Conservation (phyloP, 2,797 vertebrate genomes). For the Rhynchotus rufescens region DNA sequence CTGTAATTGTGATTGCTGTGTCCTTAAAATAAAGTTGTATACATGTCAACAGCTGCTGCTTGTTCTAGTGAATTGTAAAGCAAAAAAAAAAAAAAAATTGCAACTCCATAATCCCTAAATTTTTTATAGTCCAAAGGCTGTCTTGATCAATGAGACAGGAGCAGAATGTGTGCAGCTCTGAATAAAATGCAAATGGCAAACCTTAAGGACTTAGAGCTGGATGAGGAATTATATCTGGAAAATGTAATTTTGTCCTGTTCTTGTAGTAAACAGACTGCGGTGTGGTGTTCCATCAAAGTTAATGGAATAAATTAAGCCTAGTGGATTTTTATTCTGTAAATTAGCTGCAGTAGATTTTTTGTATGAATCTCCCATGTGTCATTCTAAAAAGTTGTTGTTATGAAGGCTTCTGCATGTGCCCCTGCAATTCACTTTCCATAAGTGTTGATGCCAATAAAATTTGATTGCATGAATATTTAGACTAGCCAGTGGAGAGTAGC, state of each 20-base stretch:
- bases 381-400: conserved; percentile 33
- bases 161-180: conserved; percentile 22
- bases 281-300: not conserved
- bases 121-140: conserved; percentile 46
- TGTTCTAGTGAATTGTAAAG: conserved; percentile 60
- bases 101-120: conserved; percentile 12
- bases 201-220: not conserved
- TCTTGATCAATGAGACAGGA: conserved; percentile 39
- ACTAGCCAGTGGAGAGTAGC: conserved; percentile 43
- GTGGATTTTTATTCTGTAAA: not conserved
- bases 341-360: conserved; percentile 6
- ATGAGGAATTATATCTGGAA: conserved; percentile 37
- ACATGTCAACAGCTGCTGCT: conserved; percentile 69
- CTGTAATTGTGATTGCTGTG: conserved; percentile 75
- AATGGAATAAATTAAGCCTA: not conserved
- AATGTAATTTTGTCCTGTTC: conserved; percentile 13
- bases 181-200: conserved; percentile 17
- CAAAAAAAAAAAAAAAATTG: not conserved
- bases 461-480: conserved; percentile 18
- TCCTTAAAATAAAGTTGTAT: conserved; percentile 82
- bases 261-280: not conserved
- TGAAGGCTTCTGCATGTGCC: conserved; percentile 53
- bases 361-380: conserved; percentile 15
- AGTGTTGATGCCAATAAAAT: conserved; percentile 46
- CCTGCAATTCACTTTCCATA: not conserved